Evolutionary conservation across 1,140 invertebrate species (phyloP), one percentile per base, ranked within the genome.

Genomic region (Pseudomyrmex concolor): DNA sequence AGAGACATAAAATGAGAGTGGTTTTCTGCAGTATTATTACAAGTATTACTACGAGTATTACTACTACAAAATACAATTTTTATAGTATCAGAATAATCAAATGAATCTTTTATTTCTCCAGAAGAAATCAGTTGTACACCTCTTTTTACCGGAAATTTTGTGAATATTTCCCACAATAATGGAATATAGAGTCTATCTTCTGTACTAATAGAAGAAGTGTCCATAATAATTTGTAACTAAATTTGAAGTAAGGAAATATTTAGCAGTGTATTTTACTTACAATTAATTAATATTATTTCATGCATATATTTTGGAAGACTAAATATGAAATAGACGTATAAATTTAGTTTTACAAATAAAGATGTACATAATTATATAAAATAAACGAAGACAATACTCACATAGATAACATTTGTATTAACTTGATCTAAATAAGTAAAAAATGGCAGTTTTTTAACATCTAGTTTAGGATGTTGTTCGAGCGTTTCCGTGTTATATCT

Each of bases 331-430:
- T 7, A 34, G 34, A 34, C 5, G 7, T 34, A 7, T 0, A 34
- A 34, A 34, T 25, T 25, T 34, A 34, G 4, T 34, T 34, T 34
- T 34, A 34, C 34, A 34, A 25, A 34, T 34, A 34, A 0, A n/a
- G 34, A 82, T 85, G 59, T 84, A 48, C 54, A 8, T 1, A 34
- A 34, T 34, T 34, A 34, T 34, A 34, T 34, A 5, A 5, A 7
- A 34, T 34, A 34, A 34, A 34, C 34, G 7, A 34, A 0, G 7
- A 34, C 43, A n/a, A 83, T 55, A 96, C 96, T 95, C 92, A 98
- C 97, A 94, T 98, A 97, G 84, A 98, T 95, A 95, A 98, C 98
- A 91, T 97, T 97, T 1, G 97, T 97, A 81, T 97, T 96, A 13
- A 98, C 94, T 90, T 97, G 95, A 95, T 98, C 97, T 62, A 98